Base-by-base conservation (phyloP, 2,113 vertebrate species). In the Takifugu bimaculatus region DNA sequence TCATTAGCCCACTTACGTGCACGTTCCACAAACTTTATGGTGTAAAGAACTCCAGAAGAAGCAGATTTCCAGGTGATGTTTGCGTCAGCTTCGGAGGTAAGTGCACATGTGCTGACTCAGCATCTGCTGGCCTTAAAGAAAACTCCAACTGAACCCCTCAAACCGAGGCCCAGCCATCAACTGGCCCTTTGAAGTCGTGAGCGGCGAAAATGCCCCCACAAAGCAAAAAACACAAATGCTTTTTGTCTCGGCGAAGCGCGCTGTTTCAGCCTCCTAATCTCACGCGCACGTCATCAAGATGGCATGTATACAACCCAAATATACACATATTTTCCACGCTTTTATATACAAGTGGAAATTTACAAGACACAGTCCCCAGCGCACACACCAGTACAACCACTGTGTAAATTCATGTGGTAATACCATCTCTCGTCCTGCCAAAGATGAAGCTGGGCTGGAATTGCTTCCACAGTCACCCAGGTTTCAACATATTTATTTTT, bases 371-470 rank as follows among this genome's bases (percentile, higher is more conserved):
- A 53, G 42, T 53, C 44, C 64, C 55, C 53, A 26, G 45, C 42
- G 60, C 44, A 64, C 55, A 57, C 42, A 35, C 56, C 48, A 32
- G 26, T 13, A 55, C 54, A 68, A 20, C 50, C 27, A 57, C 13
- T n/a, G 43, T 50, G 42, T 65, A 64, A 74, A 53, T 72, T 86
- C 82, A 82, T 77, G 78, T 89, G 88, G 85, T 86, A 80, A 82
- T 80, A 73, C 63, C 72, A 86, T 84, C 73, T 72, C 72, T 47
- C 63, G 60, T 26, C 20, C 75, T 74, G 80, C 81, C 76, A 78
- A 10, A 82, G 70, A 52, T 70, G 66, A 81, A 88, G 53, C 74
- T 48, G 57, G 65, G 52, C 68, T 20, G 47, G 64, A 79, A 82
- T 72, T 11, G 43, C 75, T 76, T 83, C 77, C 70, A 68, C 77